phyloP scores from a whole-genome alignment of 2,888 invertebrate species.

The Pachydiplax longipennis region DNA sequence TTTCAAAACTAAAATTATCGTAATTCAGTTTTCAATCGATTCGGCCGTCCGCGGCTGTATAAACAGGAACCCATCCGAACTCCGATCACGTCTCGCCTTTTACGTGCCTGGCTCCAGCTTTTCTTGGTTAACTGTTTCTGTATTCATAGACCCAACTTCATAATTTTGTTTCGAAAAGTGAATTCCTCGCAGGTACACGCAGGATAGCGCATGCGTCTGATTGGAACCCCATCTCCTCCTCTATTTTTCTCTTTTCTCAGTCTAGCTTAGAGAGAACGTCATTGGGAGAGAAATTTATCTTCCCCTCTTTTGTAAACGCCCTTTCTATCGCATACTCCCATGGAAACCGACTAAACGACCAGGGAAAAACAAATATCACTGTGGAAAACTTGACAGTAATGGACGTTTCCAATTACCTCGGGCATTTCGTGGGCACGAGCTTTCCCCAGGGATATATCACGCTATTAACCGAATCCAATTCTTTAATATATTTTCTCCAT shows the following conservation, averaged over 20 bases:
- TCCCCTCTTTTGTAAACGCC: background rate
- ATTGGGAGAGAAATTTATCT: background rate
- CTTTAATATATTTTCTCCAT: background rate
- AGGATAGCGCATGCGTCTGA: too few relatives aligned
- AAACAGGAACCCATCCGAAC: too few relatives aligned
- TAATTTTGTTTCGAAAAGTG: too few relatives aligned
- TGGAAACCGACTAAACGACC: background rate
- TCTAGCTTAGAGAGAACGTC: background rate
- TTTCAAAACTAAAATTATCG: too few relatives aligned
- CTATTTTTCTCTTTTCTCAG: background rate
- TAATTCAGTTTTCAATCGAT: too few relatives aligned
- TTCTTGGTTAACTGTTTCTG: too few relatives aligned
- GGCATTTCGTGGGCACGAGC: background rate
- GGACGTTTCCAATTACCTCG: background rate
- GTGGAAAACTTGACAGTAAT: background rate
- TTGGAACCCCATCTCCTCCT: background rate
- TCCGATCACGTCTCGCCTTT: too few relatives aligned
- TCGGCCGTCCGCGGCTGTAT: too few relatives aligned
- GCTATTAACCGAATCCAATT: background rate
- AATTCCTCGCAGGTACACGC: too few relatives aligned
- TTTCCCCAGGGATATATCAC: background rate
- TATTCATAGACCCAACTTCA: too few relatives aligned
- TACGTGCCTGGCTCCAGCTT: too few relatives aligned
- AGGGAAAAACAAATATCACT: background rate
- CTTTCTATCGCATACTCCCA: background rate